Base-by-base conservation (phyloP, 2,113 vertebrate genomes). In the Grantiella picta region DNA sequence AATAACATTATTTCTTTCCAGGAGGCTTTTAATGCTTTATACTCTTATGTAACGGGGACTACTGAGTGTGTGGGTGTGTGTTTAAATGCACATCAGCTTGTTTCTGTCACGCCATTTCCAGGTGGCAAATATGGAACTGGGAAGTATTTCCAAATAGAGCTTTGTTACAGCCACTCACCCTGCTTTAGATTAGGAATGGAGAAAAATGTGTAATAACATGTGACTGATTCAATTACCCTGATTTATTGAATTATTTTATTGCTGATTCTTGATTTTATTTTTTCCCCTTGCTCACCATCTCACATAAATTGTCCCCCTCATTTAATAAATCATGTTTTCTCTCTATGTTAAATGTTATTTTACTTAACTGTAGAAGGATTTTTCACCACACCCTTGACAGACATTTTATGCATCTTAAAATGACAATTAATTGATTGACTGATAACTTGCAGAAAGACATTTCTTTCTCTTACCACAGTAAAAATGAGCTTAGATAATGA, bases 41-140 rank as follows among this genome's bases (percentile, higher is more conserved):
- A 33, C 8, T 81, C 14, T 86, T 86, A 86, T 1, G 12, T 65
- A 95, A 87, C 44, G 24, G 47, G 16, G 52, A 63, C 44, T 47
- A 50, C 64, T 64, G 54, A 70, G 56, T 1, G 3, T 56, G 81
- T 75, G 56, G 52, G 72, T 50, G 50, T 70, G 21, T 78, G 60
- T 78, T 89, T 90, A 87, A 91, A 56, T 69, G 92, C 57, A 80
- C 63, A 90, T 79, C 79, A 27, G 15, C 61, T 21, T 75, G 44
- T 61, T 93, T 94, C 56, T 85, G 75, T 50, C 53, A 77, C 0
- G 3, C 47, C 47, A 47, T 59, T 89, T 87, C 82, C 88, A 93
- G 61, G 69, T 57, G 53, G 72, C 35, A 82, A 91, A 87, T 59
- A 64, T 3, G n/a, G 61, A 88, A 82, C n/a, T 56, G 49, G 33